phyloP scores from a whole-genome alignment of 2,797 vertebrate species.

The Acanthurus tractus region DNA sequence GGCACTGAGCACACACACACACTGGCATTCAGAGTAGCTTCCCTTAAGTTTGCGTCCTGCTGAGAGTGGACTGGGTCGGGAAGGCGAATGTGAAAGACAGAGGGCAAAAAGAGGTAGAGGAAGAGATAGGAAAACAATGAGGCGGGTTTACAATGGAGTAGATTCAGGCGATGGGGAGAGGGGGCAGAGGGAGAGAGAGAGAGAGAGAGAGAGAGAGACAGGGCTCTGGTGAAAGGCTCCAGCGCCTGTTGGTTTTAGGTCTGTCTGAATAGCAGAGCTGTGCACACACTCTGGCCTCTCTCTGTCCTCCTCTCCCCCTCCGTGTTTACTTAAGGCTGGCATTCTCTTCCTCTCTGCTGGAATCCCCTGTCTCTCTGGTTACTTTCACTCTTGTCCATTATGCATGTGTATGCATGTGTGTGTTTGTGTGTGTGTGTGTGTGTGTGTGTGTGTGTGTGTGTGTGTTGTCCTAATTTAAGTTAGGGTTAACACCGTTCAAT shows the following conservation, averaged over 20 bases:
- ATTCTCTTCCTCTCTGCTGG: slow-evolving; percentile 84
- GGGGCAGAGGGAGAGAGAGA: slow-evolving; percentile 37
- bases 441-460: slow-evolving; percentile 45
- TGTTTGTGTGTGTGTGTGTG: slow-evolving; percentile 36
- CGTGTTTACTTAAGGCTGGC: slow-evolving; percentile 81
- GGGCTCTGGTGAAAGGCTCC: slow-evolving; percentile 71
- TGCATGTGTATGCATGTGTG: slow-evolving; percentile 52
- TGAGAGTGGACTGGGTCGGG: slow-evolving; percentile 32
- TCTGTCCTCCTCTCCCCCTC: slow-evolving; percentile 71
- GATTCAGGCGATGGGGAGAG: slow-evolving; percentile 22
- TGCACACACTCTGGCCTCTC: slow-evolving; percentile 80
- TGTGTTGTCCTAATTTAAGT: slow-evolving; percentile 62
- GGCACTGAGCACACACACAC: slow-evolving; percentile 30
- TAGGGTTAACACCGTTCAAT: slow-evolving; percentile 66
- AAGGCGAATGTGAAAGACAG: slow-evolving; percentile 62
- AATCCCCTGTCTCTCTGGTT: slow-evolving; percentile 76
- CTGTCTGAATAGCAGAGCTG: slow-evolving; percentile 80
- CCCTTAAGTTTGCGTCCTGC: slow-evolving; percentile 26
- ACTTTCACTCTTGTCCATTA: slow-evolving; percentile 77
- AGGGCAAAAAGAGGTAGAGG: slow-evolving; percentile 58
- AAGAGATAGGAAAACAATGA: slow-evolving; percentile 75
- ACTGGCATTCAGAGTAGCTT: slow-evolving; percentile 5
- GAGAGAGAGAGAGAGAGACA: slow-evolving; percentile 48
- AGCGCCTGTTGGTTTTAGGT: slow-evolving; percentile 81
- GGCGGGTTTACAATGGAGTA: slow-evolving; percentile 69